A percentile compares a stretch with the other conserved stretches of the same genome.
Evolutionary conservation across 2,113 vertebrate genomes (phyloP).

Genomic region (Lepidothrix coronata): DNA sequence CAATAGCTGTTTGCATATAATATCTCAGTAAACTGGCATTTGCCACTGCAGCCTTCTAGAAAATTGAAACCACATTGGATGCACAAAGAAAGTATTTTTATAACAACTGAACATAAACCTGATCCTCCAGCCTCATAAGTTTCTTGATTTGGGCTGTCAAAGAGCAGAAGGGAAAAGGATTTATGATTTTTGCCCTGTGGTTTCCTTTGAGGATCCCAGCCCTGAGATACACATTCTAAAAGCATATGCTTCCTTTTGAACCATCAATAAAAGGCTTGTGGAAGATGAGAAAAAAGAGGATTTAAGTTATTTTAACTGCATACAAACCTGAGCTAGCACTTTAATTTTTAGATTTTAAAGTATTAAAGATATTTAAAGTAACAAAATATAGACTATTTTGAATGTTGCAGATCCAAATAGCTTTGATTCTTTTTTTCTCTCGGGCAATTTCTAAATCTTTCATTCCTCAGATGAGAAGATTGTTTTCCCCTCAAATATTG

Average conservation of each 20-base stretch:
- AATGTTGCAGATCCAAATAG: background rate
- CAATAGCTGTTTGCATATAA: background rate
- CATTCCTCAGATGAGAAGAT: background rate
- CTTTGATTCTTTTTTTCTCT: background rate
- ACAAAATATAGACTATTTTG: background rate
- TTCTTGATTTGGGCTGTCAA: background rate
- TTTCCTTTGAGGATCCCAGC: background rate
- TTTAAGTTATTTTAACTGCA: background rate
- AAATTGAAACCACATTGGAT: background rate
- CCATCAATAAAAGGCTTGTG: background rate
- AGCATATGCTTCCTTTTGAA: background rate
- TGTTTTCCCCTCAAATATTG: background rate
- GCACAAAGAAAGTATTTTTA: background rate
- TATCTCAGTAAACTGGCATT: background rate
- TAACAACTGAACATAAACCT: background rate
- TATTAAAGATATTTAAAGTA: background rate
- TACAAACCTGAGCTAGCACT: background rate
- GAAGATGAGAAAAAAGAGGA: background rate
- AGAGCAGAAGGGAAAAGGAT: background rate
- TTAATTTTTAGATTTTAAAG: background rate
- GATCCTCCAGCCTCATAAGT: background rate
- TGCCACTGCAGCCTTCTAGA: background rate
- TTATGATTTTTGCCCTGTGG: background rate
- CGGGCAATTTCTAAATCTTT: background rate
- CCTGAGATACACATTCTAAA: background rate